Base-by-base conservation (phyloP, 1,140 invertebrate genomes). In the Drosophila sechellia region DNA sequence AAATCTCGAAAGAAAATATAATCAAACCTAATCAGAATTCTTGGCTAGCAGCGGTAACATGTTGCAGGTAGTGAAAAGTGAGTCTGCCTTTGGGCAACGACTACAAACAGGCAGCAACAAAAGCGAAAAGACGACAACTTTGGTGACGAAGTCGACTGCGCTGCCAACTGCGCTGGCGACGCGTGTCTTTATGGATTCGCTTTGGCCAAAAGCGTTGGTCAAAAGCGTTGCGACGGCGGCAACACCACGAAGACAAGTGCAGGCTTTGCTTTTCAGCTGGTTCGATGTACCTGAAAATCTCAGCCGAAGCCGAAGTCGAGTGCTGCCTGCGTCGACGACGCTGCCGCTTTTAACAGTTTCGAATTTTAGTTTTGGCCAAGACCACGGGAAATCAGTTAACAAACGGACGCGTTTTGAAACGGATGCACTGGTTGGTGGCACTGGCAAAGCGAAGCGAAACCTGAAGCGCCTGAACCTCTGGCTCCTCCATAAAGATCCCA, bases 301-400 rank as follows among this genome's bases (percentile, higher is more conserved):
- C 71, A 40, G 81, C 48, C 37, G 53, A 34, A 13, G 77, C 11
- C 42, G 31, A 31, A 31, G 31, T 31, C 6, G 31, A 22, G 20
- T 31, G 59, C 56, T 42, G 77, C 17, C 69, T n/a, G 50, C 27
- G 73, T 42, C 25, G 40, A 22, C 56, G 66, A 13, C 40, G 48
- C 48, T 49, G 75, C 46, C 37, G 55, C 50, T 52, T 42, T 85
- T 66, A 81, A 77, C 80, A 75, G 81, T 85, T 81, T 90, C 86
- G 78, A 76, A 76, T 90, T 86, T 81, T 71, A 81, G 78, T 79
- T 83, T 81, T 83, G 79, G 81, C 74, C 80, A 78, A 79, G 69
- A 79, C 79, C 86, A 74, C 90, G 90, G 85, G 90, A 90, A 91
- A 87, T 91, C 90, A 91, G 90, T 91, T 91, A 90, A 90, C 83